A percentile compares a stretch with the other conserved stretches of the same genome.
These are phyloP conservation scores for Heterochromis multidens DNA, from an alignment of 2,113 vertebrate genomes.

Conservation along the genomic window DNA sequence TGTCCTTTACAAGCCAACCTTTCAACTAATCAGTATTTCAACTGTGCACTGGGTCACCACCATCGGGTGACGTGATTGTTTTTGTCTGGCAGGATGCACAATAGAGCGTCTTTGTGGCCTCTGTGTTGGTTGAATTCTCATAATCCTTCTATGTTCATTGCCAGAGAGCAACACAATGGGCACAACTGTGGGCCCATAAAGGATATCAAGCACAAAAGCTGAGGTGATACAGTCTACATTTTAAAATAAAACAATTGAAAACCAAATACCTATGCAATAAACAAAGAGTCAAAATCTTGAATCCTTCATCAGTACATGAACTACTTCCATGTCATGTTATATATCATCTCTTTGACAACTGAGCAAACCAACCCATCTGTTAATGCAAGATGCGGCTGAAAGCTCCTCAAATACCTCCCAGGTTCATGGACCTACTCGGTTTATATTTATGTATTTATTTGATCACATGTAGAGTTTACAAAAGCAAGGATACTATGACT, in stretches of 20 bases:
- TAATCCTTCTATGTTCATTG: neutral
- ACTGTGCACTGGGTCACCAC: neutral
- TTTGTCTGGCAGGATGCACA: neutral
- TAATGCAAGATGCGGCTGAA: neutral
- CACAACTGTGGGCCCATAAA: neutral
- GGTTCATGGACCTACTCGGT: neutral
- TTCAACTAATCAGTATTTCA: neutral
- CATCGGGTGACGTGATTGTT: neutral
- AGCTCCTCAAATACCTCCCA: neutral
- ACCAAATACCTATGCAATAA: neutral
- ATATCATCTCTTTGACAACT: neutral
- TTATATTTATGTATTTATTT: neutral
- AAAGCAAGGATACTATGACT: neutral
- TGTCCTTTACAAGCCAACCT: neutral
- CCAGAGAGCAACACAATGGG: neutral
- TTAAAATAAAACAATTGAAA: no score
- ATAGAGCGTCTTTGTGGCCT: neutral
- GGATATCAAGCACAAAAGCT: neutral
- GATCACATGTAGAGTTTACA: neutral
- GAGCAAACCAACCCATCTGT: neutral
- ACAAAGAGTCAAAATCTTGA: neutral
- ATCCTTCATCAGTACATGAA: neutral
- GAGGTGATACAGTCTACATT: neutral
- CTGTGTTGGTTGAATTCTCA: neutral
- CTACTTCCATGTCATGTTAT: neutral